Evolutionary conservation across 2,797 vertebrate genomes (phyloP), one percentile per base, ranked within the genome.

Genomic region (Ceyx erithaca): DNA sequence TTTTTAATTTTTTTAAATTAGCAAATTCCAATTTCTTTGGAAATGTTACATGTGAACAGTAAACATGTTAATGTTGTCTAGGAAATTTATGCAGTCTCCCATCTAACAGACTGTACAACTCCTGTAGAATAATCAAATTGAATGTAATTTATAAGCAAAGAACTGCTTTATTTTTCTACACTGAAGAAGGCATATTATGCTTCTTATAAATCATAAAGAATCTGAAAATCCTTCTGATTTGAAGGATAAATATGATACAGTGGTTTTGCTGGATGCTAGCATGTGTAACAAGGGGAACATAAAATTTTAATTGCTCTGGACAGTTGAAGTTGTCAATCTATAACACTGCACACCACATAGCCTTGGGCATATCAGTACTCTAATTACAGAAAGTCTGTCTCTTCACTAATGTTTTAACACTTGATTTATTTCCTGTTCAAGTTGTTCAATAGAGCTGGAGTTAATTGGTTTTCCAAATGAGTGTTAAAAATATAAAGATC

Each of bases 401-500:
- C 97, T 95, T 98, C 98, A 98, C 98, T 97, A 98, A 80, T 98
- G 98, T 98, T 98, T 98, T 98, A 99, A 98, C 98, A 98, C 98
- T 98, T 99, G 98, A 99, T 99, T 99, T 99, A 99, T 99, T 98
- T 98, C 97, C 96, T 93, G 86, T 98, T 98, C 97, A 95, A 96
- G 96, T 98, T 97, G 96, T 98, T 98, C 98, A 98, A 98, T 98
- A 98, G 97, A 97, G 97, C 94, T 94, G 85, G 94, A 98, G 98
- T 98, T 99, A 99, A 99, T 99, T 99, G 98, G 98, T 98, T 99
- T 99, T 98, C 97, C 97, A 98, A 98, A 98, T 98, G 97, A 98
- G 97, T 97, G 98, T 98, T 98, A 98, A 98, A 97, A 98, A 98
- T 97, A 96, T 97, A 98, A 97, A 98, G 98, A 98, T 97, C 97